These are phyloP conservation scores for Zoanthus solanderi DNA, from an alignment of 92 coral and sea anemone species.

Conservation along the genomic window DNA sequence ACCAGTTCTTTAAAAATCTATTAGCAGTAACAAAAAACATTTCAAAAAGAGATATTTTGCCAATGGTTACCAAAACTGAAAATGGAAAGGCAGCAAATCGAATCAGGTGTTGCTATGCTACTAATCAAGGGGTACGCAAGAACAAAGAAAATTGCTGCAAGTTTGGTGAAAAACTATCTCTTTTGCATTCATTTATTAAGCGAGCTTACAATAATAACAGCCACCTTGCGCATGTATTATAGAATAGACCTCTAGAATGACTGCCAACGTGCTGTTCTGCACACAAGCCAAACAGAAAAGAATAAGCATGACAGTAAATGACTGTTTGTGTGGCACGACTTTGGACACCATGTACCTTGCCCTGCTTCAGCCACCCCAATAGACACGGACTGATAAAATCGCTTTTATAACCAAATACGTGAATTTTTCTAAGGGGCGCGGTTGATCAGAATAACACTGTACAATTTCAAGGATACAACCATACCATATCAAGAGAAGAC, in stretches of 20 bases:
- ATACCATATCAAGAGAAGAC: slow-evolving; percentile 85
- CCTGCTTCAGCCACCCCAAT: slow-evolving; percentile 67
- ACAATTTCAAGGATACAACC: slow-evolving; percentile 9
- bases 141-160: neutral
- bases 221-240: slow-evolving; percentile 21
- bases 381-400: neutral
- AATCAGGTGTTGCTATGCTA: neutral
- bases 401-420: too few species aligned
- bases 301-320: slow-evolving; percentile 26
- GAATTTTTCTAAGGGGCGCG: neutral
- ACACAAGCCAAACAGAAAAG: slow-evolving; percentile 72
- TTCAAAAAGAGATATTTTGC: neutral
- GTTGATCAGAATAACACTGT: neutral
- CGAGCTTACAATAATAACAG: slow-evolving; percentile 14
- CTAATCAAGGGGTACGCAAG: neutral
- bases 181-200: neutral
- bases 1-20: too few species aligned
- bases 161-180: neutral
- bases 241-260: neutral
- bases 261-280: slow-evolving; percentile 38
- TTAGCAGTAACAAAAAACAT: neutral
- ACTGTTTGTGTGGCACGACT: slow-evolving; percentile 64
- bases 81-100: neutral
- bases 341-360: slow-evolving; percentile 97
- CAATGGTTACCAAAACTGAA: neutral